Base-by-base conservation (phyloP, 2,113 vertebrate genomes). In the Chloroceryle aenea region DNA sequence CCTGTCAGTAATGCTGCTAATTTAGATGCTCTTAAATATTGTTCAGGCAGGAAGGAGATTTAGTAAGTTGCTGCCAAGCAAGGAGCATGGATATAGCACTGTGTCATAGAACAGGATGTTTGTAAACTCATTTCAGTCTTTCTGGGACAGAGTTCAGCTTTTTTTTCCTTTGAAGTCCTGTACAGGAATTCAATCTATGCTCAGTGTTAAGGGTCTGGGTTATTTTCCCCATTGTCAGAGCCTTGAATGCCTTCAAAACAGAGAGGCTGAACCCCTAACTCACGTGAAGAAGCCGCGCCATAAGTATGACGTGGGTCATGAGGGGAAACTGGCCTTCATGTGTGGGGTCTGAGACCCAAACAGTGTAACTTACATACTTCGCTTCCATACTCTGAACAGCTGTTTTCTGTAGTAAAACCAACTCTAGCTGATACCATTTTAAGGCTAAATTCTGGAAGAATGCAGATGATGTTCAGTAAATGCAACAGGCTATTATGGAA, bases 131-230 rank as follows among this genome's bases (percentile, higher is more conserved):
- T 85, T 93, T 84, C 88, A 89, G 34, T 68, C 86, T 87, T 58
- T 93, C 45, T 89, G 61, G 59, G 30, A 72, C 90, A 93, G 73
- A 86, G 67, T 92, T 96, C 83, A 94, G 23, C 38, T 91, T 91
- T 45, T 91, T 45, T 87, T 89, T 93, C 34, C 53, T 88, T 48
- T 55, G 69, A 95, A 93, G 5, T 96, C 62, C 87, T 91, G 40
- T 36, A 85, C 71, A 85, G 69, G 52, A 86, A 48, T 79, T 86
- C 40, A 62, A 25, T 79, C 56, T 61, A 6, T 3, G 6, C 38
- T 43, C 43, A 55, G 20, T 26, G n/a, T 56, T 59, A 92, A 50
- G 21, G 21, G 13, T 53, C 52, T 40, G 30, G 50, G 2, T 9
- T 53, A 63, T 25, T 4, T 21, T 4, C 10, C 18, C 38, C 36